Percentiles rank a stretch among this genome's conserved stretches.
These are phyloP conservation scores for Lophura nycthemera DNA, from an alignment of 2,113 vertebrate species.

Conservation along the genomic window DNA sequence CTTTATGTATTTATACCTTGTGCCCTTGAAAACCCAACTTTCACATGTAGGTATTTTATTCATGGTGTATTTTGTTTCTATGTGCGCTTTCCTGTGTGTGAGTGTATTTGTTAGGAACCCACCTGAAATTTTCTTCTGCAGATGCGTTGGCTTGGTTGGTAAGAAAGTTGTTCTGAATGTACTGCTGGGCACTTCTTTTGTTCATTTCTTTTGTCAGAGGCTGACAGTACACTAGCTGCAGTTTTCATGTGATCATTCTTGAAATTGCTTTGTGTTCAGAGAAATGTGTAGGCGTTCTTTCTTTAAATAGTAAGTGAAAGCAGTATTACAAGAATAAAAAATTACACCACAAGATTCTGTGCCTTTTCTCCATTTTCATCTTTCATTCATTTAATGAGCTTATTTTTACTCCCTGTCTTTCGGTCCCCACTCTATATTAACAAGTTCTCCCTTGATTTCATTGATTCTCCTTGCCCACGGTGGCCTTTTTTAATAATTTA, in stretches of 20 bases:
- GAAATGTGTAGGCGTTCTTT: slow-evolving; percentile 36
- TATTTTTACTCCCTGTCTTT: background rate
- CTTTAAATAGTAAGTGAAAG: slow-evolving; percentile 21
- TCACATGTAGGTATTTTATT: background rate
- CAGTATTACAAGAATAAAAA: background rate
- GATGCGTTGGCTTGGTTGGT: background rate
- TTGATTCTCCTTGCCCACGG: slow-evolving; percentile 35
- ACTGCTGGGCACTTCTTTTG: background rate
- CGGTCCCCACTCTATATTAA: background rate
- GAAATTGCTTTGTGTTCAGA: slow-evolving; percentile 42
- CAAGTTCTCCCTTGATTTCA: slow-evolving; percentile 51
- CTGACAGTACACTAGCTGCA: background rate
- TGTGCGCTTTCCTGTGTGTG: rapidly evolving
- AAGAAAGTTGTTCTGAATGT: background rate
- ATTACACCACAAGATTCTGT: background rate
- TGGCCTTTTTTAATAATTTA: slow-evolving; percentile 64
- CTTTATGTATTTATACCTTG: rapidly evolving
- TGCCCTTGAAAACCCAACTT: background rate
- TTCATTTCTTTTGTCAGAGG: slow-evolving; percentile 1
- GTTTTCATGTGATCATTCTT: slow-evolving; percentile 42
- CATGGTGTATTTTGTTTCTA: background rate
- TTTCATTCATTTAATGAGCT: slow-evolving; percentile 45
- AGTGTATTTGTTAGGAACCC: background rate
- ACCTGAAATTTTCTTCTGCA: background rate
- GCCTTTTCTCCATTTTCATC: background rate